Evolutionary conservation across 2,113 vertebrate species (phyloP), one percentile per base, ranked within the genome.

Genomic region (Stegostoma tigrinum): DNA sequence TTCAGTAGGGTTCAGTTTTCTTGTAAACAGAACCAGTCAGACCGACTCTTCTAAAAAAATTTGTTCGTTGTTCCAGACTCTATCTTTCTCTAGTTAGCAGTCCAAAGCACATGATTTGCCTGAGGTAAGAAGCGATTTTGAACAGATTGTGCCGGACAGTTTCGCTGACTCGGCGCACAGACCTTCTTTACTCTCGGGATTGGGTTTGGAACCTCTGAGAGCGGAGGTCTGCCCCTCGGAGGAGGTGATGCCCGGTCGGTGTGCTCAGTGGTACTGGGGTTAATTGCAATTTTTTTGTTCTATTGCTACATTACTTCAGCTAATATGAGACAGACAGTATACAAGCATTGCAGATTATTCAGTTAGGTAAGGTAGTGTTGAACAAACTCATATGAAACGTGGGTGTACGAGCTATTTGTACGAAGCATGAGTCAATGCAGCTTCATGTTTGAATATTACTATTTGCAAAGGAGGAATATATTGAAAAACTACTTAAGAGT

Each of bases 11-110:
- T 90, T 64, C 52, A 90, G 14, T 90, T 90, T 30, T 64, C 87
- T 90, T n/a, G 4, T 52, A 89, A 89, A 89, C 48, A 89, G 87
- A 64, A 90, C 52, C 91, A 94, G 91, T 19, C 91, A 94, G 61
- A 38, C n/a, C 5, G 15, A n/a, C 61, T 24, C 5, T 19, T 67
- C 38, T 93, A 6, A 42, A 2, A 5, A 42, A 38, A 8, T 67
- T 5, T 67, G 67, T 45, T 45, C 24, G 3, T 48, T 89, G 2
- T 38, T 90, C 52, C 87, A 90, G 87, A n/a, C 87, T 90, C 64
- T 68, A 3, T 48, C 91, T 90, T 94, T 66, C 38, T 67, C 91
- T 24, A 68, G 91, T 94, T 68, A 61, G 42, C 64, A 94, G 66
- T 45, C 66, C 91, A 94, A 61, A 70, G 66, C 64, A 45, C 23